Evolutionary conservation across 1,140 invertebrate genomes (phyloP), one percentile per base, ranked within the genome.

Genomic region (Anastrepha obliqua): DNA sequence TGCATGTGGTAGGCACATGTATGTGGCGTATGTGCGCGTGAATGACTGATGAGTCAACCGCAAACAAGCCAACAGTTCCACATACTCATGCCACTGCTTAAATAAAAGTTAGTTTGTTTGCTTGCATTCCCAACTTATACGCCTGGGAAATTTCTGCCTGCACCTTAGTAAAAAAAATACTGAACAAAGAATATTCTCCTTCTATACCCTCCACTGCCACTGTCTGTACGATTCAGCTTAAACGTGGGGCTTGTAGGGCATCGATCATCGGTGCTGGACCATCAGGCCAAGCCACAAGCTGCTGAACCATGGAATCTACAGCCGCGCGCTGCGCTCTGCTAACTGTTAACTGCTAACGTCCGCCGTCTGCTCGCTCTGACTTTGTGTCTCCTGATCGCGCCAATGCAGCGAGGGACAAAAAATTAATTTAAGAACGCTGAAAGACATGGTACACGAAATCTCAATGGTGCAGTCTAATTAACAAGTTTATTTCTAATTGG

Each of bases 401-500:
- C 70, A 51, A 4, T 51, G 20, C n/a, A 78, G 59, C 29, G 20
- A 17, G 58, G 11, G 51, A 86, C 20, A 86, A 86, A 86, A 60
- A 60, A 65, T 86, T 44, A 15, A 86, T 65, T 62, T 86, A 13
- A 86, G 62, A 62, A 60, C 47, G 7, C 13, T 86, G 20, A 81
- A 81, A 81, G 74, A 81, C 74, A 81, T 81, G 51, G 17, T 55
- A 81, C 74, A 81, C 74, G 47, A 81, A 81, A 81, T 81, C 85
- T 60, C 59, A 65, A 65, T 86, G 85, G 85, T 51, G 59, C 58
- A 86, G 85, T 65, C 89, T 92, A 92, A 92, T 92, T 92, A 90
- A 91, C 91, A 91, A 91, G 91, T 89, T 90, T 91, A 90, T 89
- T 92, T 92, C 91, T 92, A 92, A 92, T 92, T 92, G 91, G 91